Conservation (phyloP, 2,888 invertebrate genomes). For the Microplitis deprimator region DNA sequence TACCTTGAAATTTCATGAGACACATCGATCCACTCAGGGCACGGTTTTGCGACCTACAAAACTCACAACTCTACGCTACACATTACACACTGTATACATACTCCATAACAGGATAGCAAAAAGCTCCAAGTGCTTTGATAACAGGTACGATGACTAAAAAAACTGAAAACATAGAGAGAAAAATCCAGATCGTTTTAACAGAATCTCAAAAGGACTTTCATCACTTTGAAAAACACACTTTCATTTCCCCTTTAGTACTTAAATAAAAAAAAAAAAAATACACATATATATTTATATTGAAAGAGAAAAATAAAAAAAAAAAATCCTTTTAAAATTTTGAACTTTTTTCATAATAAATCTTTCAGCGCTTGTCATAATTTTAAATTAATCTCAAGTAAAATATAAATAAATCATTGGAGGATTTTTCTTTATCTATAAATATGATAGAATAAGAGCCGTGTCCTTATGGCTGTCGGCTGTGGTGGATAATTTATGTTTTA, state of each 20-base stretch:
- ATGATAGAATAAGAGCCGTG: too few relatives aligned
- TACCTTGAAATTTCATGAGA: slow-evolving; percentile 23
- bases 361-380: background rate
- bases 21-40: slow-evolving; percentile 18
- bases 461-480: too few relatives aligned
- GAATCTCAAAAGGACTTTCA: slow-evolving; percentile 16
- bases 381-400: background rate
- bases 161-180: background rate
- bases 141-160: slow-evolving; percentile 5
- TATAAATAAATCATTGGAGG: background rate
- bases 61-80: background rate
- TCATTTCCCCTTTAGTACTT: background rate
- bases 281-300: background rate
- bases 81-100: background rate
- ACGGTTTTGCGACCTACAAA: slow-evolving; percentile 22
- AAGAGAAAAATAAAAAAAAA: background rate
- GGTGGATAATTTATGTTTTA: background rate
- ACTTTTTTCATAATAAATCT: background rate
- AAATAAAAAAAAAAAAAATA: slow-evolving; percentile 7
- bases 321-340: background rate
- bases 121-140: slow-evolving; percentile 20
- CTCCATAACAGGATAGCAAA: background rate
- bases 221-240: slow-evolving; percentile 15
- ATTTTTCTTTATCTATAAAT: too few relatives aligned
- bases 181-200: slow-evolving; percentile 15